Evolutionary conservation across 2,797 vertebrate genomes (phyloP).

Genomic region (Poliocrania exsul): DNA sequence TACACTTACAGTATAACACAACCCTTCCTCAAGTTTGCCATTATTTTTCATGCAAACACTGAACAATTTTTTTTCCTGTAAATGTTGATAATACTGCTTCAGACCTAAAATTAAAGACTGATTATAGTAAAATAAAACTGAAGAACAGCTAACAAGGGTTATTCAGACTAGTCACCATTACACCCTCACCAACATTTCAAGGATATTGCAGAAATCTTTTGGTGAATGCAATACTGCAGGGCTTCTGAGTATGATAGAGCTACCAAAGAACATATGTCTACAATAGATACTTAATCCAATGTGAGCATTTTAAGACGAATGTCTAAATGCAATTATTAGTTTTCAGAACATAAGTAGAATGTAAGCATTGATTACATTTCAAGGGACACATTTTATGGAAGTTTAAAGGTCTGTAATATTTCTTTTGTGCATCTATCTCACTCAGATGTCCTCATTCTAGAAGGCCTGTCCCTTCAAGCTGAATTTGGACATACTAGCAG

Average conservation of each 20-base stretch:
- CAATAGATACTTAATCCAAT: background rate
- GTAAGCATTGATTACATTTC: background rate
- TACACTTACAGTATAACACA: background rate
- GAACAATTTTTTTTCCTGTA: background rate
- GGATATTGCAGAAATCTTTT: background rate
- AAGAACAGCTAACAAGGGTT: constrained; percentile 28
- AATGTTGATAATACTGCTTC: background rate
- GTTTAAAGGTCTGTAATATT: constrained; percentile 45
- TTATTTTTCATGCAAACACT: background rate
- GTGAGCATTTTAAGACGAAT: background rate
- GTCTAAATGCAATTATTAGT: background rate
- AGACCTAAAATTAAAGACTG: constrained; percentile 18
- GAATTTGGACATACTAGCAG: constrained; percentile 6
- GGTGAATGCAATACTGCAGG: background rate
- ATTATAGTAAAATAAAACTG: background rate
- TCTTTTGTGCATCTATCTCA: constrained; percentile 46
- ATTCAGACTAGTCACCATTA: constrained; percentile 39
- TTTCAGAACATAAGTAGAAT: background rate
- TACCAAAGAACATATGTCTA: background rate
- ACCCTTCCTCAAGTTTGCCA: background rate
- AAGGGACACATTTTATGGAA: constrained; percentile 31
- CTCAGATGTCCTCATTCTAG: constrained; percentile 23
- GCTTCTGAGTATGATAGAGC: fast-evolving
- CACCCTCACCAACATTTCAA: background rate
- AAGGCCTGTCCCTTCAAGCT: constrained; percentile 11